Percentiles rank a stretch among this genome's conserved stretches.
phyloP scores from a whole-genome alignment of 2,888 invertebrate genomes.

The Sarcophaga subvicina region DNA sequence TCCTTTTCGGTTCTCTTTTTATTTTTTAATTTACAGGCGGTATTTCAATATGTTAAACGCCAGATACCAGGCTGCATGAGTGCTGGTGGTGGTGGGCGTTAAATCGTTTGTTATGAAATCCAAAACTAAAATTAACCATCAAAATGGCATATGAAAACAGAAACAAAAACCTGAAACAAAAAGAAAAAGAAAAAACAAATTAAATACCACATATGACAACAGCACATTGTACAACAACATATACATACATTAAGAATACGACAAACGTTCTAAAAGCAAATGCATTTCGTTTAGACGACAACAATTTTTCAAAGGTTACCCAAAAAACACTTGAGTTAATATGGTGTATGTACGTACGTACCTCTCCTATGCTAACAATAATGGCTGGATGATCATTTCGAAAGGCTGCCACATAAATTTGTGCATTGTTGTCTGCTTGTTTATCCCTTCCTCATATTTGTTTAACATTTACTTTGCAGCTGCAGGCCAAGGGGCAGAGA shows the following conservation, averaged over 20 bases:
- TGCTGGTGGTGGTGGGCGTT: conserved; percentile 44
- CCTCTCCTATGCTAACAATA: background rate
- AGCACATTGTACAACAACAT: no score
- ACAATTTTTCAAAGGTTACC: conserved; percentile 33
- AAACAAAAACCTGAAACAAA: background rate
- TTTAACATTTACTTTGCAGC: background rate
- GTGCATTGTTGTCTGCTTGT: conserved; percentile 28
- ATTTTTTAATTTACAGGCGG: no score
- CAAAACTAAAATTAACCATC: conserved; percentile 41
- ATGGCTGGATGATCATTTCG: conserved; percentile 22
- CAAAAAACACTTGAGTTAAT: conserved; percentile 47
- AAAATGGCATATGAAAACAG: background rate
- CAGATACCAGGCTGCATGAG: background rate
- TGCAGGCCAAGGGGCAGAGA: background rate
- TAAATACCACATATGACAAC: no score
- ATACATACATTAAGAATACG: background rate
- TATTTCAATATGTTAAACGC: no score
- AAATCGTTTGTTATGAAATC: conserved; percentile 39
- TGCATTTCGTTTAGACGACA: background rate
- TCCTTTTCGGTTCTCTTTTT: background rate
- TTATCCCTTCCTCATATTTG: background rate
- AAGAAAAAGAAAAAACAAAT: background rate
- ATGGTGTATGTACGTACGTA: background rate
- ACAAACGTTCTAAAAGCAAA: conserved; percentile 16
- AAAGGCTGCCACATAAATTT: conserved; percentile 12